phyloP scores from a whole-genome alignment of 2,113 vertebrate species.

The Platycercus adscitus region DNA sequence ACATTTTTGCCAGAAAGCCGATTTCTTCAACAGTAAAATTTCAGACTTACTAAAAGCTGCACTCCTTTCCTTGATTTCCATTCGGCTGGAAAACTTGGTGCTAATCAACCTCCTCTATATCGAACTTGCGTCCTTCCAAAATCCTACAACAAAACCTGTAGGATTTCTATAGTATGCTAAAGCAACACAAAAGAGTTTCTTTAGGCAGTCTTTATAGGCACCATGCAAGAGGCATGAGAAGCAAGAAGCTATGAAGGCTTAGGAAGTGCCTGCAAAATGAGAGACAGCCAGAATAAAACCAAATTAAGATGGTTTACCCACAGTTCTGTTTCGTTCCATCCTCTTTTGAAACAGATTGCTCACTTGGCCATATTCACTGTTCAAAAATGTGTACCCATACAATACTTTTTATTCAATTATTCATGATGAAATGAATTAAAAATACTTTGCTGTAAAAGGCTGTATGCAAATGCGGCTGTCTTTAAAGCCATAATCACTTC shows the following conservation, averaged over 20 bases:
- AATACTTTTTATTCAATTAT: background rate
- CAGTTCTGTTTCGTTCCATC: background rate
- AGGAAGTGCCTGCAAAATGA: background rate
- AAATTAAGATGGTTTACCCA: background rate
- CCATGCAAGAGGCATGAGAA: background rate
- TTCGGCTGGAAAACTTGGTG: conserved; percentile 6
- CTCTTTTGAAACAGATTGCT: background rate
- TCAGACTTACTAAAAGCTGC: conserved; percentile 11
- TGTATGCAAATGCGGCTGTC: background rate
- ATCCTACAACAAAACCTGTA: background rate
- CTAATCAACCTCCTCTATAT: conserved; percentile 3
- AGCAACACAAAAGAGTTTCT: background rate
- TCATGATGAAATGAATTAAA: background rate
- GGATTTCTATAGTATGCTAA: background rate
- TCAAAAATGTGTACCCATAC: background rate
- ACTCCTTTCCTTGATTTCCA: background rate
- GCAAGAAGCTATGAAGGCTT: background rate
- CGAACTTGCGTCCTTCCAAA: background rate
- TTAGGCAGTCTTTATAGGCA: background rate
- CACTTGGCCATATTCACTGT: too few species aligned
- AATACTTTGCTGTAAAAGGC: background rate
- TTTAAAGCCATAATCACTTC: background rate
- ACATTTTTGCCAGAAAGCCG: conserved; percentile 29
- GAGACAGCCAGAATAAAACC: background rate
- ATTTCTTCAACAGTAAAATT: conserved; percentile 52